Base-by-base conservation (phyloP, 2,113 vertebrate species). In the Felis chaus region DNA sequence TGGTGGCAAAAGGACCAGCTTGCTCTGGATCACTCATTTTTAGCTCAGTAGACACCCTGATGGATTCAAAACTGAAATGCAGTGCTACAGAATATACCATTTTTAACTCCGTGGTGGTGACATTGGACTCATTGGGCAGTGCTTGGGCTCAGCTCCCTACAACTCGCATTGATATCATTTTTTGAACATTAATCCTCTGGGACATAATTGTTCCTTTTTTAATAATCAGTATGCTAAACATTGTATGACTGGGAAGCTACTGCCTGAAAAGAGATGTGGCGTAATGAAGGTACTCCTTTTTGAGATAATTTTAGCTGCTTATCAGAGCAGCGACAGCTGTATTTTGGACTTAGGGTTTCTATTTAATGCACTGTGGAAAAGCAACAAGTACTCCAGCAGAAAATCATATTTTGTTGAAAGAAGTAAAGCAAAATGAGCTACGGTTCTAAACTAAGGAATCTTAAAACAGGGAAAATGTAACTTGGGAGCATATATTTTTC, bases 251-350 rank as follows among this genome's bases (percentile, higher is more conserved):
- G 36, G 87, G 65, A 92, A 95, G 57, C 91, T 33, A 63, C 57
- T 61, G 69, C 21, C 71, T 76, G 68, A 73, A 91, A 79, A 69
- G 69, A 93, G 63, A 89, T 89, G 63, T 48, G 48, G 50, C 1
- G 0, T 79, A 50, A 78, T 50, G 93, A 96, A 96, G 41, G 91
- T 48, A 45, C 29, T 74, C 91, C 23, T 83, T 82, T 76, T 78
- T 33, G 66, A 95, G 85, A 96, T 93, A 83, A 91, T 97, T 97
- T 91, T 80, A 74, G 19, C 89, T 96, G 89, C 95, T 98, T 98
- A 96, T 96, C 96, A 95, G 91, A 94, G 45, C 29, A 66, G 79
- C 61, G 74, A 48, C 97, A 97, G 93, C 95, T 97, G 91, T 80
- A 91, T 98, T 98, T 94, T 93, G 79, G 41, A 92, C 53, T 94